Base-by-base conservation (phyloP, 2,797 vertebrate species). In the Erithacus rubecula region DNA sequence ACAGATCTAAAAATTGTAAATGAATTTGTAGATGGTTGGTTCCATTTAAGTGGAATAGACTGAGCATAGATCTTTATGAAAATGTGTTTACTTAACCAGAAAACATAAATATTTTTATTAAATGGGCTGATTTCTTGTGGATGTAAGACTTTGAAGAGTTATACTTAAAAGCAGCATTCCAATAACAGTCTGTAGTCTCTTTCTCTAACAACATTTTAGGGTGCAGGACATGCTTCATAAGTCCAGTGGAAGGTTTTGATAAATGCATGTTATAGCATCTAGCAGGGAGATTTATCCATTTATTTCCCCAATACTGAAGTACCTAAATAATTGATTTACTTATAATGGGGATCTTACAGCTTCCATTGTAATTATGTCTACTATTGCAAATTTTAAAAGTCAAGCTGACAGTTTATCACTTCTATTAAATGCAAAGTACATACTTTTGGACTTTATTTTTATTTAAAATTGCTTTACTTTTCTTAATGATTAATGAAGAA, bases 21-120 rank as follows among this genome's bases (percentile, higher is more conserved):
- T 97, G 96, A 98, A 97, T 97, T 97, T 97, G 97, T 98, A 97
- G 92, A 97, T 97, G 95, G 97, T 95, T 98, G 97, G 96, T 97
- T 98, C 94, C 95, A 96, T 97, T 97, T 97, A 97, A 97, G 84
- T 92, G 95, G 98, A 98, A 95, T 94, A 97, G 96, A 92, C 72
- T 95, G 95, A 97, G 94, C 83, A 86, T 80, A 88, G 82, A 62
- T 96, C 94, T 97, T 97, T 97, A 96, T 90, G 95, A 96, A 98
- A 98, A 97, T 96, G 93, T 96, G 92, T 97, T 98, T 98, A 97
- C 90, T 97, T 97, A 96, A 96, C 93, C 82, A 97, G 94, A 97
- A 98, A 97, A 90, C 78, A 95, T 94, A 98, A 96, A 96, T 93
- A 97, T 97, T 97, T 97, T 96, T 95, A 90, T 93, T 97, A 95